Percentiles rank a stretch among this genome's conserved stretches.
Evolutionary conservation across 2,888 invertebrate genomes (phyloP).

Genomic region (Mythimna ferrago): DNA sequence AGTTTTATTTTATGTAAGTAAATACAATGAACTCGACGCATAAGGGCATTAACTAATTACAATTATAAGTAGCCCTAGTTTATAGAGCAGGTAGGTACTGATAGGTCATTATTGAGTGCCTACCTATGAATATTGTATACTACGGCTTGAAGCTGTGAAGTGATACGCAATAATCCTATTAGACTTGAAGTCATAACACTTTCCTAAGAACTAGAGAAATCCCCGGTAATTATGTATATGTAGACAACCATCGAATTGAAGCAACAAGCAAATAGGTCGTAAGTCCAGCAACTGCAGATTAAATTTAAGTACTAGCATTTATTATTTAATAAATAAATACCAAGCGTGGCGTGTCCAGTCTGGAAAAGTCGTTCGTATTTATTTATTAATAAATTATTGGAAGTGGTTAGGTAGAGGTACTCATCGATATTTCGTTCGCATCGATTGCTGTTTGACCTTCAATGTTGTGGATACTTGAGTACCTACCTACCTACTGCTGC

Average conservation of each 20-base stretch:
- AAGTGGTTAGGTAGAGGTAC: not conserved
- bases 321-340: not conserved
- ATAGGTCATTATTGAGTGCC: conserved; percentile 13
- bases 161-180: conserved; percentile 47
- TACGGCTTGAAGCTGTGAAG: conserved; percentile 41
- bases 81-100: conserved; percentile 17
- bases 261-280: not conserved
- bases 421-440: conserved; percentile 29
- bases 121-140: conserved; percentile 32
- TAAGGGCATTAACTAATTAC: conserved; percentile 25
- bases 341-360: not conserved
- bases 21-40: conserved; percentile 20
- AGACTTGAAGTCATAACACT: conserved; percentile 42
- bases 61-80: conserved; percentile 34
- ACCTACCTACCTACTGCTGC: not conserved
- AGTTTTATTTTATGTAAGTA: conserved; percentile 7
- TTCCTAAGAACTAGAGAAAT: conserved; percentile 7
- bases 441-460: conserved; percentile 35
- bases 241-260: not conserved
- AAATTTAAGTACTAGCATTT: not conserved
- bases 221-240: conserved; percentile 11
- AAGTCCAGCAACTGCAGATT: not conserved
- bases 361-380: conserved; percentile 1
- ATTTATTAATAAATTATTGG: conserved; percentile 11
- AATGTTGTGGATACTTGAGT: conserved; percentile 9